A percentile compares a stretch with the other conserved stretches of the same genome.
These are phyloP conservation scores for Rostratula benghalensis DNA, from an alignment of 2,113 vertebrate genomes.

Conservation along the genomic window DNA sequence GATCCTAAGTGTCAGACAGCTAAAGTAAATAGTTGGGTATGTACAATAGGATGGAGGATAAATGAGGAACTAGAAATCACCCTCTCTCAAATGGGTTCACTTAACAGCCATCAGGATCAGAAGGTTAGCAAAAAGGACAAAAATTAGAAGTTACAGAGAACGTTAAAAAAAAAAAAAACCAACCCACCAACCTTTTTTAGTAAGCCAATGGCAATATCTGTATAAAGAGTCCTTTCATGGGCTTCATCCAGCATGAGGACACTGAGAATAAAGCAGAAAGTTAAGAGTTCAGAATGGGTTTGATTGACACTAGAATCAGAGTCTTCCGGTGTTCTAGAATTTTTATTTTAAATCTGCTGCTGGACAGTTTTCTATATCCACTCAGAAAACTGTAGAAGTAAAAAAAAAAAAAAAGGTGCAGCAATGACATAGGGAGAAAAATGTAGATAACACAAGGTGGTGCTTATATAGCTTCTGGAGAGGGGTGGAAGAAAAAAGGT, in stretches of 20 bases:
- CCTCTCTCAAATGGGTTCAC: background rate
- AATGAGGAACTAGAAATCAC: background rate
- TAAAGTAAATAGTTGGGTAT: background rate
- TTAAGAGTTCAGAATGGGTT: background rate
- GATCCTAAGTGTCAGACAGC: background rate
- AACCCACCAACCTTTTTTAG: conserved; percentile 93
- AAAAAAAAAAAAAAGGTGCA: background rate
- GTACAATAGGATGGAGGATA: background rate
- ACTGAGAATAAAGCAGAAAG: conserved; percentile 71
- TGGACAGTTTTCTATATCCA: background rate
- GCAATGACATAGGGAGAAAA: background rate
- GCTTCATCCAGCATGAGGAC: conserved; percentile 96
- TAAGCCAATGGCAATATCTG: conserved; percentile 95
- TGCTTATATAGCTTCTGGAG: background rate
- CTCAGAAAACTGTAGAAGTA: background rate
- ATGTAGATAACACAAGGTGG: rapidly evolving
- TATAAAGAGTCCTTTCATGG: conserved; percentile 95
- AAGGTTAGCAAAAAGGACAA: background rate
- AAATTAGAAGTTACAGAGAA: background rate
- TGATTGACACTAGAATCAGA: background rate
- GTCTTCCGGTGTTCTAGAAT: background rate
- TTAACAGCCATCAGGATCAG: background rate
- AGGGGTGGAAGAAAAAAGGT: background rate
- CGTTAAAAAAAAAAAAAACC: conserved; percentile 46
- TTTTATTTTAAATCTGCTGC: background rate